A percentile compares a stretch with the other conserved stretches of the same genome.
Conservation (phyloP, 1,140 invertebrate genomes). For the Drosophila pseudoobscura region DNA sequence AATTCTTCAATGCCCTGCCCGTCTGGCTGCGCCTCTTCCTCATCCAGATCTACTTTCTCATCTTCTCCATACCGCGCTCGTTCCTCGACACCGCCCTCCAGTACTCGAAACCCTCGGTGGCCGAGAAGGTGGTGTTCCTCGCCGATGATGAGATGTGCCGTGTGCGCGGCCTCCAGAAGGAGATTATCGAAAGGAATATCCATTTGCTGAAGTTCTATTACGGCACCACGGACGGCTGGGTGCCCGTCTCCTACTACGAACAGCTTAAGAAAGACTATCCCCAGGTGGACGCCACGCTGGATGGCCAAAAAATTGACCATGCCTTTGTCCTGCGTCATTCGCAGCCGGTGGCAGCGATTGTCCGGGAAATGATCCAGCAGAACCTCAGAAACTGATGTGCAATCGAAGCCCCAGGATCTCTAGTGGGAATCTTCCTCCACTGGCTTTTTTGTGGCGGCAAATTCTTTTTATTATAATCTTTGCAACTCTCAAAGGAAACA, state of each 20-base stretch:
- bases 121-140: constrained; percentile 85
- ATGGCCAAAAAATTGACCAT: constrained; percentile 87
- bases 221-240: constrained; percentile 90
- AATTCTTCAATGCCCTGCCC: constrained; percentile 85
- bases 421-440: constrained; percentile 1
- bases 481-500: constrained; percentile 34
- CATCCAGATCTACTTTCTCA: constrained; percentile 84
- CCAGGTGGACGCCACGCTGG: constrained; percentile 86
- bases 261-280: constrained; percentile 86
- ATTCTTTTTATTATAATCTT: constrained; percentile 32
- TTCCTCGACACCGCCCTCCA: constrained; percentile 83
- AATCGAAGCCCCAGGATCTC: background rate
- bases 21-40: constrained; percentile 84
- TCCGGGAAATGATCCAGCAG: constrained; percentile 85
- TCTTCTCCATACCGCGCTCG: constrained; percentile 83
- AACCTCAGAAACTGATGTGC: constrained; percentile 35
- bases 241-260: constrained; percentile 87
- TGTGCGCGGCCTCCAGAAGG: constrained; percentile 86
- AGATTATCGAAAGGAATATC: constrained; percentile 84
- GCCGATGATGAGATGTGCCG: constrained; percentile 87
- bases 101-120: constrained; percentile 84
- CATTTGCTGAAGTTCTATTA: constrained; percentile 90
- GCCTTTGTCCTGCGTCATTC: constrained; percentile 89
- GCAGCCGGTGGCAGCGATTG: constrained; percentile 86
- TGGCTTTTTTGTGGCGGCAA: constrained; percentile 20